Base-by-base conservation (phyloP, 2,888 invertebrate species). In the Pycnomerus fuliginosus region DNA sequence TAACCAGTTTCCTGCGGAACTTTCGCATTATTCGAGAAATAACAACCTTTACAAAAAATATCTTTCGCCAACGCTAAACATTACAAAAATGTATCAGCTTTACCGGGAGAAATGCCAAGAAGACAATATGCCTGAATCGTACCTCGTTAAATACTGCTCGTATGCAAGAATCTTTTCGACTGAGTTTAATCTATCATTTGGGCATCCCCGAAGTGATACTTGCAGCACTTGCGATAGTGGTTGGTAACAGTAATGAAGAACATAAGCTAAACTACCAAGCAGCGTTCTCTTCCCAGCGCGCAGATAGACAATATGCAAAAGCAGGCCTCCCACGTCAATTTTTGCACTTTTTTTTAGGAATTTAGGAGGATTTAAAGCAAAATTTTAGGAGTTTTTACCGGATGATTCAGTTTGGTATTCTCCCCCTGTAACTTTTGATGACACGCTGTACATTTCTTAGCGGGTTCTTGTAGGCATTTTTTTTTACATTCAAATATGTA, bases 61-160 rank as follows among this genome's bases (percentile, higher is more conserved):
- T 31, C 14, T 31, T 10, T 31, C 31, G 13, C 31, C 31, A 15
- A 10, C 10, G 14, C 31, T 31, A 7, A 31, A 31, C 10, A 31
- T 31, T 13, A 13, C 31, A 13, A 31, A 31, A 14, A 13, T 31
- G 31, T 31, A 31, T 14, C 11, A 8, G 7, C 16, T 31, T n/a
- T 31, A 13, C 15, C n/a, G 4, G 5, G 15, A 31, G 10, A 12
- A 31, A 10, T 8, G 15, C 10, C 5, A 13, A 31, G 15, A 14
- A 15, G 14, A 31, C 7, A 14, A 14, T 7, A 31, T 13, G 14
- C 10, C 31, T 7, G 5, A 12, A 20, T 5, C 4, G 20, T 20
- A 20, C 20, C 4, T 5, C 4, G 7, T 20, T 20, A 20, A 20
- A 20, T 7, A 20, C 4, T 7, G 20, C 8, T 20, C 20, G 7